These are phyloP conservation scores for Agrochola lota DNA, from an alignment of 2,888 invertebrate species.

Conservation along the genomic window DNA sequence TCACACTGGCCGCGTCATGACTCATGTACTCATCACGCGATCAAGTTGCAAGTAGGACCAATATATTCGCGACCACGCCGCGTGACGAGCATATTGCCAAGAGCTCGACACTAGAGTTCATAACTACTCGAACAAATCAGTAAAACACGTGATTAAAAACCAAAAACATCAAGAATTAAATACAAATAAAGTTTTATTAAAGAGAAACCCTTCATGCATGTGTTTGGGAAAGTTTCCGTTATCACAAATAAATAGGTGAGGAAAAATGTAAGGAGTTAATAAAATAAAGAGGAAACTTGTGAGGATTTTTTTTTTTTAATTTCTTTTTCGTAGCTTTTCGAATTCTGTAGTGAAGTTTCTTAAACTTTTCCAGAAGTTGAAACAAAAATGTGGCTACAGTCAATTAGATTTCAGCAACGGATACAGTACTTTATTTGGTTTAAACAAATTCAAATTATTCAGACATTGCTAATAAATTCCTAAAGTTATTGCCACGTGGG, in stretches of 20 bases:
- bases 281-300: background rate
- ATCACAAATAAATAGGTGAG: background rate
- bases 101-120: background rate
- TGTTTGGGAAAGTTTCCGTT: background rate
- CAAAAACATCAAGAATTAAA: background rate
- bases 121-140: background rate
- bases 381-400: background rate
- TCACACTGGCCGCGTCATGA: background rate
- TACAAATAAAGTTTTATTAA: background rate
- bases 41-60: background rate
- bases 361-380: background rate
- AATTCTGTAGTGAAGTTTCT: background rate
- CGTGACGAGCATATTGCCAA: background rate
- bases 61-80: background rate
- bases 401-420: background rate
- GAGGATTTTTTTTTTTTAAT: background rate
- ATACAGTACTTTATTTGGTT: too few species aligned
- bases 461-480: background rate
- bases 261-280: background rate
- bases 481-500: background rate
- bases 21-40: background rate
- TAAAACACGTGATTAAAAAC: background rate
- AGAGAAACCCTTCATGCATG: conserved; percentile 1
- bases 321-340: background rate
- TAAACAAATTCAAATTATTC: background rate